These are phyloP conservation scores for Blomia tropicalis DNA, from an alignment of 2,888 invertebrate genomes.

Conservation along the genomic window DNA sequence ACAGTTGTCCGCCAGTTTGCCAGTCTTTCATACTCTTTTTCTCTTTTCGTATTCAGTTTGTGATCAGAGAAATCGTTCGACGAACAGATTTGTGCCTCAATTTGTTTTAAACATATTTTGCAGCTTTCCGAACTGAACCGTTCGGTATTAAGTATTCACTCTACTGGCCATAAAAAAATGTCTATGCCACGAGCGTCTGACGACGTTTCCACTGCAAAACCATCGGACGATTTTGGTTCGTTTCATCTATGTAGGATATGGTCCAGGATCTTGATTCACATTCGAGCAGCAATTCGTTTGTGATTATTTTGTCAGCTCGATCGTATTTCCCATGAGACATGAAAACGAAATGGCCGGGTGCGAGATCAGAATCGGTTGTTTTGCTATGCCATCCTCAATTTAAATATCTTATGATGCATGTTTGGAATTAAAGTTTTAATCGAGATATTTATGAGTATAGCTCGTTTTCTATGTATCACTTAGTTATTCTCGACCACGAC, in stretches of 20 bases:
- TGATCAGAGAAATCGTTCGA: not conserved
- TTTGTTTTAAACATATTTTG: slow-evolving; percentile 13
- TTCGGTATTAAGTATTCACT: not conserved
- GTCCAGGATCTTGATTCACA: not conserved
- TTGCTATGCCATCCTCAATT: not conserved
- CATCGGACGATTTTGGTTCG: too few relatives aligned
- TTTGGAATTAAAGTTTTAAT: slow-evolving; percentile 5
- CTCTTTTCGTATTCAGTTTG: too few relatives aligned
- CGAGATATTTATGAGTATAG: not conserved
- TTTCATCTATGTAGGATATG: not conserved
- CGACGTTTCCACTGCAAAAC: too few relatives aligned
- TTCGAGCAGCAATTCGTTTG: not conserved
- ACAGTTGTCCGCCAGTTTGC: slow-evolving; percentile 9
- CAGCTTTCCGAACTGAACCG: not conserved
- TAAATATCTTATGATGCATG: slow-evolving; percentile 5
- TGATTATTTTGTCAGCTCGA: not conserved
- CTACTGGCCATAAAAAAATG: too few relatives aligned
- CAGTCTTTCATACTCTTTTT: too few relatives aligned
- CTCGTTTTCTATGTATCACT: not conserved
- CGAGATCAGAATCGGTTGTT: not conserved
- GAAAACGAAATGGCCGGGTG: not conserved
- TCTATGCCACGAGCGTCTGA: not conserved
- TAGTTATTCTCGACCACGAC: too few relatives aligned
- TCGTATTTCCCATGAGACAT: slow-evolving; percentile 1
- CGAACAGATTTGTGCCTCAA: slow-evolving; percentile 9